A percentile compares a stretch with the other conserved stretches of the same genome.
phyloP scores from a whole-genome alignment of 2,113 vertebrate species.

The Eidolon helvum region DNA sequence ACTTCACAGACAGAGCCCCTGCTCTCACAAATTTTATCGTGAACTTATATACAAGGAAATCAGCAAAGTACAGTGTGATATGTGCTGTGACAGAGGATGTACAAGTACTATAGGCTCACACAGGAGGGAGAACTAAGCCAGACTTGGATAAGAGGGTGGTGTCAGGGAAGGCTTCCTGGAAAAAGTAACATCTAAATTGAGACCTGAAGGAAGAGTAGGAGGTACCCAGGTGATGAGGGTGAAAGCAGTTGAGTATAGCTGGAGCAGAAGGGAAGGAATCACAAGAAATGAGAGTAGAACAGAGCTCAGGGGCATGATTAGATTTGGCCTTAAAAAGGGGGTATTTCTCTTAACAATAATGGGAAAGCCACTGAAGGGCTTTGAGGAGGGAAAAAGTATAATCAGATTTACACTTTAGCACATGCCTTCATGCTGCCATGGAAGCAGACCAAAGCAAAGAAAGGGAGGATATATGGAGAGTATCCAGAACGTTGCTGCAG shows the following conservation, averaged over 20 bases:
- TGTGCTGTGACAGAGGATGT: too few species aligned
- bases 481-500: not conserved
- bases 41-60: not conserved
- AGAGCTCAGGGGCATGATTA: accelerated
- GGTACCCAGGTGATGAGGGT: not conserved
- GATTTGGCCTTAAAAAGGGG: not conserved
- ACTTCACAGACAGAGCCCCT: not conserved
- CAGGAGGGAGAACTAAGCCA: not conserved
- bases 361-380: not conserved
- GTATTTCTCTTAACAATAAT: not conserved
- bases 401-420: not conserved
- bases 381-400: not conserved
- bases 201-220: not conserved
- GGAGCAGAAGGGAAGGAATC: not conserved
- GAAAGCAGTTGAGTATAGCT: not conserved
- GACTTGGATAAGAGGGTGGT: not conserved
- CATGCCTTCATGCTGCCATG: accelerated
- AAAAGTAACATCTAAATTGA: not conserved
- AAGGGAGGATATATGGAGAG: not conserved
- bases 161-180: not conserved
- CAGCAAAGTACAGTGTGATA: not conserved
- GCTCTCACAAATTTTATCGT: not conserved
- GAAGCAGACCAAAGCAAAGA: not conserved
- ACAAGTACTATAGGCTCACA: not conserved
- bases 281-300: not conserved